phyloP scores from a whole-genome alignment of 2,797 vertebrate species.

The Peromyscus eremicus region DNA sequence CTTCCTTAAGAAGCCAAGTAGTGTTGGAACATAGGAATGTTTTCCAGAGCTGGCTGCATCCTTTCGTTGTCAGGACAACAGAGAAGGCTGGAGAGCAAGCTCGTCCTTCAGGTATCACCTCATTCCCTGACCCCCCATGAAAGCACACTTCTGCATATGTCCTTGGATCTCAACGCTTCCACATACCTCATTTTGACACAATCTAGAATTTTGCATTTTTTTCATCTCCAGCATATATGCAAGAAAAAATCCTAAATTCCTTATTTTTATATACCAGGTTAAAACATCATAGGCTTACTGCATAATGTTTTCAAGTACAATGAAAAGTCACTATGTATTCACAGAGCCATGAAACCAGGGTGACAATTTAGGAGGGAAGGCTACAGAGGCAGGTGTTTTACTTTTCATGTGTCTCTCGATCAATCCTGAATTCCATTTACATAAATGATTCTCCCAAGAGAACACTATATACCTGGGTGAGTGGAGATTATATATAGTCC shows the following conservation, averaged over 20 bases:
- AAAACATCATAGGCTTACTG: neutral
- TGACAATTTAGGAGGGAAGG: neutral
- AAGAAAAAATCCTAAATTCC: neutral
- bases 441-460: neutral
- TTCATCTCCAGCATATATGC: neutral
- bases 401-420: neutral
- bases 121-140: neutral
- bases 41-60: neutral
- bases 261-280: neutral
- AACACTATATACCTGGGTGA: neutral
- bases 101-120: neutral
- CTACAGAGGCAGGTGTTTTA: neutral
- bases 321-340: neutral
- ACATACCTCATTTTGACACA: neutral
- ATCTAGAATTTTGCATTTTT: neutral
- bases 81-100: neutral
- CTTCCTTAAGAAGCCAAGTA: conserved; percentile 2
- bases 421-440: neutral
- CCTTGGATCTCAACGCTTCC: neutral
- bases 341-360: neutral
- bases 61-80: neutral
- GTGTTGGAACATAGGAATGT: neutral
- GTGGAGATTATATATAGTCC: neutral
- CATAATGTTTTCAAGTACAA: neutral
- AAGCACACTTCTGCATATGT: neutral